Percentiles rank a stretch among this genome's conserved stretches.
These are phyloP conservation scores for Sclerodermus sp. DNA, from an alignment of 2,888 invertebrate species.

Conservation along the genomic window DNA sequence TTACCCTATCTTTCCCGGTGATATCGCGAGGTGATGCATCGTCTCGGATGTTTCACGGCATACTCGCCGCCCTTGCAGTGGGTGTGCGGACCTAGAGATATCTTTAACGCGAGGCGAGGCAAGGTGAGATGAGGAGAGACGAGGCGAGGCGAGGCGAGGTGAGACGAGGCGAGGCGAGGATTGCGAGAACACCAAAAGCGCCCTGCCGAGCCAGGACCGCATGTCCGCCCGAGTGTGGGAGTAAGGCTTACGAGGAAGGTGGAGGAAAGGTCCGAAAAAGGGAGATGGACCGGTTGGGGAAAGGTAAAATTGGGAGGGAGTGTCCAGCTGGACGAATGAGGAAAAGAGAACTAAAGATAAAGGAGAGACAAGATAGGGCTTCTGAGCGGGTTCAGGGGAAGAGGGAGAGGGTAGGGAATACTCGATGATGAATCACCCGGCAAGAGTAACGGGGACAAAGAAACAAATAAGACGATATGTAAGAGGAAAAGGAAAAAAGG, in stretches of 20 bases:
- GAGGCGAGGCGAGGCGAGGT: conserved; percentile 1
- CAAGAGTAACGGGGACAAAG: conserved; percentile 29
- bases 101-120: conserved; percentile 16
- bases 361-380: background rate
- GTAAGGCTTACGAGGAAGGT: background rate
- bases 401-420: conserved; percentile 12
- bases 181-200: conserved; percentile 20
- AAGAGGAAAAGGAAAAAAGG: conserved; percentile 41
- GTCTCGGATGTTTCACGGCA: conserved; percentile 43
- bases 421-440: conserved; percentile 33
- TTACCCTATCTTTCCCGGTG: conserved; percentile 42
- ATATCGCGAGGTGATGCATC: conserved; percentile 49
- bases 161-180: background rate
- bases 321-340: conserved; percentile 2
- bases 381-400: conserved; percentile 1
- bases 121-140: conserved; percentile 10
- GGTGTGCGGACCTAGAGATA: conserved; percentile 28
- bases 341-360: conserved; percentile 2
- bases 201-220: conserved; percentile 32
- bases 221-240: conserved; percentile 7
- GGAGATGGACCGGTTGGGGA: conserved; percentile 18
- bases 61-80: conserved; percentile 33
- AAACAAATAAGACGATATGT: conserved; percentile 39
- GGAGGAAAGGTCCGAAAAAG: conserved; percentile 14
- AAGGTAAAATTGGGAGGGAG: conserved; percentile 14